These are phyloP conservation scores for Patella pellucida DNA, from an alignment of 2,888 invertebrate genomes.

Conservation along the genomic window DNA sequence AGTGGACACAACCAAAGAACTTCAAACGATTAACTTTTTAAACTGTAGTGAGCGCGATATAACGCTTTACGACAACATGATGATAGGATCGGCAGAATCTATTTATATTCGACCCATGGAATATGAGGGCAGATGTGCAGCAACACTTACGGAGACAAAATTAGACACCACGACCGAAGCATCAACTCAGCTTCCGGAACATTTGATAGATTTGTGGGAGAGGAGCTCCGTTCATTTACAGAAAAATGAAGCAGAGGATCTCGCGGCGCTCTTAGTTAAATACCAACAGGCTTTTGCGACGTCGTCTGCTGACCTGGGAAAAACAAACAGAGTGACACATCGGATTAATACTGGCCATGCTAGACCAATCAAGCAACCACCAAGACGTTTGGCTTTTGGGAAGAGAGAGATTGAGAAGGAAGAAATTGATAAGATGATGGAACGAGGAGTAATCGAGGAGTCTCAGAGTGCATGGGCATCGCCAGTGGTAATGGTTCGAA, in stretches of 20 bases:
- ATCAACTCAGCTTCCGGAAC: slow-evolving; percentile 3
- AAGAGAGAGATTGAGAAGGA: slow-evolving; percentile 25
- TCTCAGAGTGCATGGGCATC: slow-evolving; percentile 30
- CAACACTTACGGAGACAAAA: background rate
- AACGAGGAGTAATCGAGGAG: slow-evolving; percentile 21
- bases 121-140: background rate
- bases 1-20: slow-evolving; percentile 1
- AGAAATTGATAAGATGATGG: slow-evolving; percentile 16
- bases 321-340: slow-evolving; percentile 22
- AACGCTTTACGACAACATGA: slow-evolving; percentile 9
- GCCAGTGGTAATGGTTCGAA: slow-evolving; percentile 32
- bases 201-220: slow-evolving; percentile 16
- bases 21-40: slow-evolving; percentile 14
- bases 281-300: slow-evolving; percentile 28
- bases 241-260: background rate
- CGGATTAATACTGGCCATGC: slow-evolving; percentile 21
- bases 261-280: slow-evolving; percentile 21
- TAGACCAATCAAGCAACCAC: slow-evolving; percentile 25
- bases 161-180: background rate
- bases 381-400: slow-evolving; percentile 25
- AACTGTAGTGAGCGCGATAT: background rate
- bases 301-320: slow-evolving; percentile 26
- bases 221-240: background rate
- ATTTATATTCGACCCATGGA: background rate
- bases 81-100: slow-evolving; percentile 13